phyloP scores from a whole-genome alignment of 2,113 vertebrate species.

The Megaceryle torquata region DNA sequence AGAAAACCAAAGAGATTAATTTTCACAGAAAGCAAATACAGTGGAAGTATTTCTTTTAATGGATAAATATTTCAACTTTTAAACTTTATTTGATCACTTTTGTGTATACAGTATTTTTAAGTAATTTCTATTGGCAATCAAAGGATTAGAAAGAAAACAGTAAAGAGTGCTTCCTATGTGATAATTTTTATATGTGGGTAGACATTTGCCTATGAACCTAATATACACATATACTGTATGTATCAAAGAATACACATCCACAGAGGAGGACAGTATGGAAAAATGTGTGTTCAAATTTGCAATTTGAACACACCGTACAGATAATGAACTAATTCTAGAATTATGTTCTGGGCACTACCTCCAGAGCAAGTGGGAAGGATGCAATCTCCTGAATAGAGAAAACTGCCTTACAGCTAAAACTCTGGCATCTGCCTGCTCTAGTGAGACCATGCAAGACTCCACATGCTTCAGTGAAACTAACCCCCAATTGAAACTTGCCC shows the following conservation, averaged over 20 bases:
- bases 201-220: background rate
- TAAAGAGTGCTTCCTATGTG: background rate
- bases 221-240: rapidly evolving
- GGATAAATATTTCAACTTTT: background rate
- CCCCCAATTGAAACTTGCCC: background rate
- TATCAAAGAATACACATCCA: background rate
- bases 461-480: slow-evolving; percentile 11
- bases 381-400: background rate
- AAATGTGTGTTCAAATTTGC: background rate
- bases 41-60: background rate
- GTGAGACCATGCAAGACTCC: background rate
- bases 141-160: background rate
- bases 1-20: slow-evolving; percentile 8
- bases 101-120: background rate
- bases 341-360: background rate
- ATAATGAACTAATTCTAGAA: slow-evolving; percentile 42
- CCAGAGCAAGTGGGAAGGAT: background rate
- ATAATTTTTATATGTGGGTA: background rate
- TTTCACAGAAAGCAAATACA: background rate
- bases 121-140: background rate
- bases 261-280: background rate
- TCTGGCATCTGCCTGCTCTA: slow-evolving; percentile 3
- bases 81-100: background rate
- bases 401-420: slow-evolving; percentile 33
- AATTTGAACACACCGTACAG: background rate